Base-by-base conservation (phyloP, 53 echinoderm and acorn worm genomes). In the Echinometra lucunter region DNA sequence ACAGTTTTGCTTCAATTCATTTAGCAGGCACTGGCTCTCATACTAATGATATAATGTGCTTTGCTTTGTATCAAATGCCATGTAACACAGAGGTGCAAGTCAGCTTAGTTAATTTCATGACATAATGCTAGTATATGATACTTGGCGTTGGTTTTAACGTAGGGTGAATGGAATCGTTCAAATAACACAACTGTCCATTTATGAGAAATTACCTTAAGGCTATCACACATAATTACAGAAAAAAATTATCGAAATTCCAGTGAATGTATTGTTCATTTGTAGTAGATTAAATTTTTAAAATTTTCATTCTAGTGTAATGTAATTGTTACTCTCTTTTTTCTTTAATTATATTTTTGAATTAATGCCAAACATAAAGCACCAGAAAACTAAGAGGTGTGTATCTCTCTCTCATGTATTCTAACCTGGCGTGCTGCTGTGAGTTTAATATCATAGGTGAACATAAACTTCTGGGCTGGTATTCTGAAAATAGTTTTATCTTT, bases 1-100 rank as follows among this genome's bases (percentile, higher is more conserved):
- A 85, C 49, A 18, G 23, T 25, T 80, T 44, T 85, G 85, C 49
- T 85, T 85, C 85, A 85, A 49, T 85, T 49, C 85, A 85, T 85
- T 2, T 85, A 28, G 53, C 16, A 30, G 49, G 85, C 85, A 85
- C 19, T 13, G 49, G 85, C 85, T 85, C 28, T 19, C 42, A 42
- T 23, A 42, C 85, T 85, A 85, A 85, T 49, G 19, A 49, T 85
- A 28, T 85, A 47, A 47, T 47, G 37, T 45, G 85, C 85, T 85
- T 85, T 49, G 85, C 85, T 85, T 47, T 53, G 13, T 49, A 81
- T 44, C 23, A 49, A n/a, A 85, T 85, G 53, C 49, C 12, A 85
- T 49, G 21, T 85, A 85, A 47, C 85, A 85, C 44, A 23, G 21
- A 42, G 44, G 40, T 81, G 38, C 44, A 81, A 81, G 21, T 38